A percentile compares a stretch with the other conserved stretches of the same genome.
phyloP scores from a whole-genome alignment of 2,113 vertebrate genomes.

The Oenanthe oenanthe region DNA sequence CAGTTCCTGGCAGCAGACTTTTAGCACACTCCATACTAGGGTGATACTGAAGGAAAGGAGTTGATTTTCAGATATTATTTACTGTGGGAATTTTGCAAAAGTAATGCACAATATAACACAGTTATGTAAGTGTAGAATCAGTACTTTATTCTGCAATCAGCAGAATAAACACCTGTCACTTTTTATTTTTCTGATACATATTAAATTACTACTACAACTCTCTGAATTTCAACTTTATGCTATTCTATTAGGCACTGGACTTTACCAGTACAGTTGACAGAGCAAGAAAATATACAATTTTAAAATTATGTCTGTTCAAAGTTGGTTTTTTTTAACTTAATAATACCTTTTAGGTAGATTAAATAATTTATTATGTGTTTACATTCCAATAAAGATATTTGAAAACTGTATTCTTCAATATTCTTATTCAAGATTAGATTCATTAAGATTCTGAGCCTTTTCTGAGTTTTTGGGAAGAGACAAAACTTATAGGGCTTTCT shows the following conservation, averaged over 20 bases:
- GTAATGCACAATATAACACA: background rate
- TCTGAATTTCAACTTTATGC: background rate
- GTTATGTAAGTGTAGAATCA: background rate
- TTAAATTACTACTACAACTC: background rate
- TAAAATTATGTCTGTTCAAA: background rate
- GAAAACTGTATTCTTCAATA: background rate
- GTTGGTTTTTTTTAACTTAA: background rate
- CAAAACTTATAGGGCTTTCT: background rate
- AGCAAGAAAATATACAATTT: background rate
- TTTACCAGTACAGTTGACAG: background rate
- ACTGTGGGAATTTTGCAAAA: background rate
- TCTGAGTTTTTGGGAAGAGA: background rate
- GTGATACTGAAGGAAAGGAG: background rate
- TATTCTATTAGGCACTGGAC: background rate
- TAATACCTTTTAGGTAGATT: background rate
- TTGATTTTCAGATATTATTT: background rate
- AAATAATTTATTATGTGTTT: background rate
- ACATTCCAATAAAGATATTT: background rate
- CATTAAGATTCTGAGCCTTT: background rate
- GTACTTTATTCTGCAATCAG: background rate
- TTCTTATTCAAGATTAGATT: background rate
- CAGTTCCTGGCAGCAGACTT: background rate
- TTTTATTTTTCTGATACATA: background rate
- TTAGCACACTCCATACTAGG: background rate
- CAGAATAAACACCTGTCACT: background rate